A percentile compares a stretch with the other conserved stretches of the same genome.
Conservation (phyloP, 2,797 vertebrate species). For the Pelobates cultripes region DNA sequence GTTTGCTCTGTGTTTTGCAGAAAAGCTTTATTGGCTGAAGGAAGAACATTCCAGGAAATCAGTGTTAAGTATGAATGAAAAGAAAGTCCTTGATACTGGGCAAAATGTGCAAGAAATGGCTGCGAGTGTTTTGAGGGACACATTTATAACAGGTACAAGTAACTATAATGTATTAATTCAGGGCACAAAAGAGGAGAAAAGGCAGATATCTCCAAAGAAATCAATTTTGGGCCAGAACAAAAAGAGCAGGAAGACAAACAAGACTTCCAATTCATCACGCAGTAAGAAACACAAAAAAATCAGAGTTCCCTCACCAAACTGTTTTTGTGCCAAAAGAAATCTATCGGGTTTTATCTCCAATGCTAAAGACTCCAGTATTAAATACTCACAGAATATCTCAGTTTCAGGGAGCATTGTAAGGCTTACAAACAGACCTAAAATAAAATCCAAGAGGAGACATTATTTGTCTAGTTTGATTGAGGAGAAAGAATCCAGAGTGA, state of each 20-base stretch:
- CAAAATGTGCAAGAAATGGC: slow-evolving; percentile 72
- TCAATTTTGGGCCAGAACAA: slow-evolving; percentile 58
- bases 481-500: slow-evolving; percentile 69
- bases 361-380: slow-evolving; percentile 58
- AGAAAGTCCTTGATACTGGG: slow-evolving; percentile 69
- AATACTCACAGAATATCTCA: slow-evolving; percentile 64
- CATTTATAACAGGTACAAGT: slow-evolving; percentile 80
- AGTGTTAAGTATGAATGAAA: slow-evolving; percentile 74
- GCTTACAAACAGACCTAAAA: slow-evolving; percentile 64
- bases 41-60: slow-evolving; percentile 85
- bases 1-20: slow-evolving; percentile 66
- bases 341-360: slow-evolving; percentile 59
- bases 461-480: slow-evolving; percentile 57
- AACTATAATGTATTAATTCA: slow-evolving; percentile 86
- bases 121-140: slow-evolving; percentile 79
- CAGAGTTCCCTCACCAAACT: slow-evolving; percentile 46
- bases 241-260: slow-evolving; percentile 65
- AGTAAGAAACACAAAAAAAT: slow-evolving; percentile 55
- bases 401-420: slow-evolving; percentile 70
- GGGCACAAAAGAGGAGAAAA: slow-evolving; percentile 78
- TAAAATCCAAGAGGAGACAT: slow-evolving; percentile 61
- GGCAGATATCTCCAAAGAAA: slow-evolving; percentile 70
- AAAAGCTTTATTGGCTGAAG: slow-evolving; percentile 88
- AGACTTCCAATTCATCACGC: slow-evolving; percentile 44
- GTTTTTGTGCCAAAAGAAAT: slow-evolving; percentile 61